Base-by-base conservation (phyloP, 35 echinoderm and acorn worm species). In the Apostichopus parvimensis region DNA sequence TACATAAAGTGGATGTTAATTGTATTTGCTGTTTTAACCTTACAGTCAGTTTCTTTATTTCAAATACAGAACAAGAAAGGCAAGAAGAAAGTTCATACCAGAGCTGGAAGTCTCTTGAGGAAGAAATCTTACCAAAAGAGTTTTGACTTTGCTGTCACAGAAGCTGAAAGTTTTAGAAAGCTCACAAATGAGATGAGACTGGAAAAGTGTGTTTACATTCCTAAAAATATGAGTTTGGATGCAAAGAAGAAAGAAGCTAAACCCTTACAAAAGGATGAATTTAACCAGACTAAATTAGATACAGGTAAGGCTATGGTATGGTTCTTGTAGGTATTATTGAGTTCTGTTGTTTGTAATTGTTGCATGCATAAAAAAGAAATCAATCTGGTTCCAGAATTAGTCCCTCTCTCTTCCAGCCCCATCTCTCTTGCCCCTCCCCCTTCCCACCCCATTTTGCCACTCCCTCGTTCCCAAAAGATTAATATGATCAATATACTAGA, bases 181-280 rank as follows among this genome's bases (percentile, higher is more conserved):
- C 58, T 93, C 2, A 87, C 70, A 9, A 76, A 77, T 88, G 83
- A 87, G 21, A 68, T 87, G 92, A 93, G 92, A 84, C 17, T 77
- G 9, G 9, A 22, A 45, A 93, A 78, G 60, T 93, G 92, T 93
- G 82, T 93, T 18, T 93, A 76, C 54, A 57, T 75, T 24, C 73
- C 65, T 57, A 72, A 87, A 59, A 73, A 78, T 5, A 72, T 54
- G 34, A 45, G 34, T 45, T 45, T 45, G 73, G 56, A 58, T 56
- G 18, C 6, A 6, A 91, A 91, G 89, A 80, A 91, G 71, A 60
- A 87, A 61, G 23, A 21, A 9, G 55, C 20, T 22, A 87, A 56
- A 70, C 12, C 45, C 6, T 54, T 54, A 68, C 64, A 4, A 68
- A 68, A 68, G 18, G 18, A 17, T 68, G 11, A 68, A 68, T 11